Evolutionary conservation across 2,113 vertebrate genomes (phyloP).

Genomic region (Dipodomys spectabilis): DNA sequence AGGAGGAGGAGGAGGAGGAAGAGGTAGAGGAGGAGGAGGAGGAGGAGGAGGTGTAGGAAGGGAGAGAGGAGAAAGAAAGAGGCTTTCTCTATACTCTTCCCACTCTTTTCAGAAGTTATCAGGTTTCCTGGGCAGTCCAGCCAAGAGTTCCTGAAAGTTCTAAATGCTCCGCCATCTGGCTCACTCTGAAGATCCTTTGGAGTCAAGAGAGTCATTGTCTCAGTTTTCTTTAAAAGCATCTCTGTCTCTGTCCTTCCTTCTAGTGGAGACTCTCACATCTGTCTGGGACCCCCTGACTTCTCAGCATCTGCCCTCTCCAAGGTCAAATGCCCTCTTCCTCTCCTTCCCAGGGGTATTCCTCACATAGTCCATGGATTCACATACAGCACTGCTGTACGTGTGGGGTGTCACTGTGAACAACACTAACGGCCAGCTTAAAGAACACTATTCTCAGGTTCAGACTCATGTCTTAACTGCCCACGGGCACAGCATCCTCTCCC

Average conservation of each 20-base stretch:
- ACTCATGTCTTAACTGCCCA: not conserved
- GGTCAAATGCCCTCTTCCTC: not conserved
- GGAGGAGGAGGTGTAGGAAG: rapidly evolving
- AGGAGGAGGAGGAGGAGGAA: too few species aligned
- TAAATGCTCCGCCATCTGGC: not conserved
- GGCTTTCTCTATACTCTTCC: not conserved
- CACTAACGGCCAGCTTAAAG: not conserved
- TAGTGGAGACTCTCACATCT: not conserved
- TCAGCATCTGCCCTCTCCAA: not conserved
- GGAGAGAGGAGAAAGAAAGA: not conserved
- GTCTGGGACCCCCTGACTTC: not conserved
- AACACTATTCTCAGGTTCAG: not conserved
- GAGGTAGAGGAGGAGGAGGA: too few species aligned
- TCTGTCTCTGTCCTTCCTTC: not conserved
- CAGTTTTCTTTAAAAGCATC: not conserved
- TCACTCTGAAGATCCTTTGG: not conserved
- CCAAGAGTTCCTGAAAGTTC: not conserved
- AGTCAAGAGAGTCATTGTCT: not conserved
- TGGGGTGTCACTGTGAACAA: not conserved
- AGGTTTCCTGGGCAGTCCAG: not conserved
- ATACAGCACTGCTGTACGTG: not conserved
- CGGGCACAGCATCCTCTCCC: not conserved
- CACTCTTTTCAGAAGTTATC: not conserved
- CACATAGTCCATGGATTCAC: not conserved
- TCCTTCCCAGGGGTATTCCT: rapidly evolving